Base-by-base conservation (phyloP, 1,140 invertebrate genomes). In the Neodiprion virginianus region DNA sequence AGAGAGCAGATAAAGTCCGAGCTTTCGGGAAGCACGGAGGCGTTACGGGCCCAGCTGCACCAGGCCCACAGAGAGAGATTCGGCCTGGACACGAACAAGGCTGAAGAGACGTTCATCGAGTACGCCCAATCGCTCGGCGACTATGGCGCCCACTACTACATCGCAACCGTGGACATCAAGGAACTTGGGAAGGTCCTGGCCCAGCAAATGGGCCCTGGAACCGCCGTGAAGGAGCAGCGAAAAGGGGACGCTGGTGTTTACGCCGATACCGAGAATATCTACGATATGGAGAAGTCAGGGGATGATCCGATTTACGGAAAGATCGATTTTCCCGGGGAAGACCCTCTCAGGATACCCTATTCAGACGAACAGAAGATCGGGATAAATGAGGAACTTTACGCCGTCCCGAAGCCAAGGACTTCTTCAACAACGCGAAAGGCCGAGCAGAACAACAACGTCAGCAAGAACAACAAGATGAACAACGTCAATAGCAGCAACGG, bases 81-180 rank as follows among this genome's bases (percentile, higher is more conserved):
- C 61, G 93, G 93, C 21, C 79, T 94, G 67, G 91, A 93, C 72
- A 88, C 88, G 61, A 92, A 91, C 76, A 92, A 91, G 80, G 93
- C 93, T 3, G 92, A 94, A 77, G 90, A 94, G 77, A 92, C 93
- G 86, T 95, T 93, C 80, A 92, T 94, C 77, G 90, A 89, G 65
- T 85, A 93, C 73, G 91, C 92, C 5, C 93, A 94, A 84, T 90
- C 89, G 40, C 89, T 94, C 47, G 85, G 91, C 5, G 93, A 94
- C 84, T 94, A 94, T 83, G 93, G 93, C 1, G 91, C 92, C 8
- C 93, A 95, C 85, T 94, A 94, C 81, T 94, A 93, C 78, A 93
- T 93, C 17, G 93, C 93, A 8, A 89, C 91, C 0, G 76, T 84
- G 7, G 88, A 88, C 69, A 76, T 83, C 0, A 88, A 87, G 40